phyloP scores from a whole-genome alignment of 2,113 vertebrate genomes.

The Leptosomus discolor region DNA sequence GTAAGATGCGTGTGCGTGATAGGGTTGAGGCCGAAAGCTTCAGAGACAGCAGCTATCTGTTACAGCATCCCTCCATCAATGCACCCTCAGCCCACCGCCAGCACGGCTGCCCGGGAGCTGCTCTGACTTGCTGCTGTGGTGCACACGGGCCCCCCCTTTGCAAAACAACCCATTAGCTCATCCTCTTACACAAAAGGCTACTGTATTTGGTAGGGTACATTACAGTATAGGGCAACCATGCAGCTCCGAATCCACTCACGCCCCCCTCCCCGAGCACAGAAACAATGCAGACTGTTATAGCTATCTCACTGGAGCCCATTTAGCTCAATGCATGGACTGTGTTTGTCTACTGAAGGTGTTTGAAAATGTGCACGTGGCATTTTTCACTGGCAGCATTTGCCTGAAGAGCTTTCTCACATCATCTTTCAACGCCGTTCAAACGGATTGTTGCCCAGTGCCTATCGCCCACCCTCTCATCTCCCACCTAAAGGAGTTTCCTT shows the following conservation, averaged over 20 bases:
- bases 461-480: background rate
- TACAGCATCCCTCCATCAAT: background rate
- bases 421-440: rapidly evolving
- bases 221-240: slow-evolving; percentile 46
- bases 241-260: background rate
- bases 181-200: slow-evolving; percentile 52
- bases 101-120: background rate
- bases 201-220: slow-evolving; percentile 42
- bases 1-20: background rate
- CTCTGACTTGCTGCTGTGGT: background rate
- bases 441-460: background rate
- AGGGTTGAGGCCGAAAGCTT: background rate
- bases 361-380: background rate
- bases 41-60: background rate
- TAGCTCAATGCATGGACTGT: slow-evolving; percentile 20
- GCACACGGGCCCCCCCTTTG: background rate
- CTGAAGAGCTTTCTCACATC: background rate
- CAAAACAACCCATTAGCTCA: slow-evolving; percentile 36
- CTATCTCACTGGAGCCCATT: background rate
- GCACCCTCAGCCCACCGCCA: background rate
- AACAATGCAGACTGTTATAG: slow-evolving; percentile 30
- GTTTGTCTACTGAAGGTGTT: slow-evolving; percentile 12
- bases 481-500: background rate
- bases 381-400: background rate
- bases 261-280: background rate